phyloP scores from a whole-genome alignment of 2,888 invertebrate species.

The Ennomos fuscantarius region DNA sequence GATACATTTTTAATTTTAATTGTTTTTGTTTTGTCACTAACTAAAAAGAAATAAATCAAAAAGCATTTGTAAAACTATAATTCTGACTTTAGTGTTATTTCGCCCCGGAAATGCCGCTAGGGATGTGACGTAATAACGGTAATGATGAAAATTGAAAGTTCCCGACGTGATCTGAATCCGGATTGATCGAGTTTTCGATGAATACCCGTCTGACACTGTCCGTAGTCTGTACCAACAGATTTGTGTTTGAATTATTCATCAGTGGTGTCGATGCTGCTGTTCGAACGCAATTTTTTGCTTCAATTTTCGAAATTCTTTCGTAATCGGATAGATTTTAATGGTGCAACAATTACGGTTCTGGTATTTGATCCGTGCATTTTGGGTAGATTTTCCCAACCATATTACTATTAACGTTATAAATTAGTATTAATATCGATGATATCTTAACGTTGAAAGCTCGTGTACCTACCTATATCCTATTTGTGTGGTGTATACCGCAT shows the following conservation, averaged over 20 bases:
- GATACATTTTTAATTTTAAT: too few relatives aligned
- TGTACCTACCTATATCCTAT: too few relatives aligned
- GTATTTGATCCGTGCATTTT: conserved; percentile 11
- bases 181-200: conserved; percentile 43
- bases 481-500: too few relatives aligned
- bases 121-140: conserved; percentile 43
- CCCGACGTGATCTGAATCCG: conserved; percentile 55
- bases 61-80: neutral
- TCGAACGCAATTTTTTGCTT: conserved; percentile 39
- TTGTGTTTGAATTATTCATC: conserved; percentile 68
- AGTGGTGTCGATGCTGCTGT: conserved; percentile 50
- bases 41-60: too few relatives aligned
- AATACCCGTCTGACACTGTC: conserved; percentile 44
- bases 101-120: conserved; percentile 26
- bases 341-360: conserved; percentile 19
- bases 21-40: too few relatives aligned
- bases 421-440: too few relatives aligned
- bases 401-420: neutral
- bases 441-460: neutral
- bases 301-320: conserved; percentile 35
- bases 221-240: conserved; percentile 54
- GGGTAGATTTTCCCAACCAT: neutral
- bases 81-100: conserved; percentile 23
- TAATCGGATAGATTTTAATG: conserved; percentile 23
- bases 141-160: conserved; percentile 54